A percentile compares a stretch with the other conserved stretches of the same genome.
These are phyloP conservation scores for Rhaphigaster nebulosa DNA, from an alignment of 2,888 invertebrate genomes.

Conservation along the genomic window DNA sequence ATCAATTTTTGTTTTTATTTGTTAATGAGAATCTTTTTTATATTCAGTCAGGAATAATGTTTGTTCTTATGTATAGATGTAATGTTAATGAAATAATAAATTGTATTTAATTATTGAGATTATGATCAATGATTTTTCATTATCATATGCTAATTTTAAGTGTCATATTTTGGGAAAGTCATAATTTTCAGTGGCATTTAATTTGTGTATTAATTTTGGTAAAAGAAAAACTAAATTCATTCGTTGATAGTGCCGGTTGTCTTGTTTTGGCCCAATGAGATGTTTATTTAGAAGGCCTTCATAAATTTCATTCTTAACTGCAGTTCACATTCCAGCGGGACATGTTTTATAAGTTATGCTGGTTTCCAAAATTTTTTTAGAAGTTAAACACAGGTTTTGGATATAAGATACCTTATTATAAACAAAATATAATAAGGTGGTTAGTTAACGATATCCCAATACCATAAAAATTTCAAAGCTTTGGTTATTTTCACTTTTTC, in stretches of 20 bases:
- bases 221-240: neutral
- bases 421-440: neutral
- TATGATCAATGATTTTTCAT: too few relatives aligned
- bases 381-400: neutral
- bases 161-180: too few relatives aligned
- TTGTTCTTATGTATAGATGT: too few relatives aligned
- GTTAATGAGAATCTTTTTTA: too few relatives aligned
- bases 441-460: neutral
- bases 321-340: neutral
- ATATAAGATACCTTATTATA: neutral
- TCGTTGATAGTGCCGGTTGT: neutral
- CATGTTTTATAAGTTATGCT: neutral
- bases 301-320: neutral
- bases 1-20: too few relatives aligned
- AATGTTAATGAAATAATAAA: too few relatives aligned
- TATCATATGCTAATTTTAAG: too few relatives aligned
- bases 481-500: neutral
- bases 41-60: too few relatives aligned
- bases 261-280: neutral
- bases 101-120: too few relatives aligned
- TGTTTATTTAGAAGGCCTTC: neutral
- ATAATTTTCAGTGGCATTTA: neutral
- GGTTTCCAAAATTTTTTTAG: neutral
- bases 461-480: neutral
- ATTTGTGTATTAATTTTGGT: neutral